Evolutionary conservation across 2,888 invertebrate genomes (phyloP).

Genomic region (Aethes cnicana): DNA sequence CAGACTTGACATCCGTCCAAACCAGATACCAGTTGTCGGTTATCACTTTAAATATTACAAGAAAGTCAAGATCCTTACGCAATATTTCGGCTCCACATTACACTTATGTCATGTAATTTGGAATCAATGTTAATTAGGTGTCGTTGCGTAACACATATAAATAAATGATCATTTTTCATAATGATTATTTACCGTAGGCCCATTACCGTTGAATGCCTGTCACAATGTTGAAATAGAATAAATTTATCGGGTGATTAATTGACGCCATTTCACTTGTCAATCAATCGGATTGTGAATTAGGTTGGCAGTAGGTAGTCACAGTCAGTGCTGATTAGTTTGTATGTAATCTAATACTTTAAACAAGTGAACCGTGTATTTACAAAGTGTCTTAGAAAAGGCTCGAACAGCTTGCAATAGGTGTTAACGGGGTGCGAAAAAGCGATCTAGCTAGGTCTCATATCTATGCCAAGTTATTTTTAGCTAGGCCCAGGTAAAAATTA

Average conservation of each 20-base stretch:
- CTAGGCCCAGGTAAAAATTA: no score
- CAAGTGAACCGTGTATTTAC: no score
- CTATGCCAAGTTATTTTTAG: no score
- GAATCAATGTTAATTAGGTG: constrained; percentile 37
- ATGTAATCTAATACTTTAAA: no score
- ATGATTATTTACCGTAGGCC: constrained; percentile 25
- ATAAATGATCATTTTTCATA: constrained; percentile 17
- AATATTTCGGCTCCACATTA: constrained; percentile 37
- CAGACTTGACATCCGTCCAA: no score
- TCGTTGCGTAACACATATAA: constrained; percentile 25
- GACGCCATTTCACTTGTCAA: constrained; percentile 24
- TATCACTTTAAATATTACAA: constrained; percentile 30
- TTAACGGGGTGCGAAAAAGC: no score
- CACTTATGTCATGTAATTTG: constrained; percentile 38
- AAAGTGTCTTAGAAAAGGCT: no score
- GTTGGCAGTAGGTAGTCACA: no score
- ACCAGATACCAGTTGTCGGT: no score
- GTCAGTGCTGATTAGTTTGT: no score
- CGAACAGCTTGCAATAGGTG: no score
- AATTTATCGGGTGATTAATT: constrained; percentile 23
- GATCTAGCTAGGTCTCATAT: no score
- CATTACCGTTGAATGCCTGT: constrained; percentile 24
- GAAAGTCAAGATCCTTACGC: constrained; percentile 46
- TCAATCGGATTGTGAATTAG: constrained; percentile 9
- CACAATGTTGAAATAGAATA: constrained; percentile 28